These are phyloP conservation scores for Magallana gigas DNA, from an alignment of 1,140 invertebrate species.

Conservation along the genomic window DNA sequence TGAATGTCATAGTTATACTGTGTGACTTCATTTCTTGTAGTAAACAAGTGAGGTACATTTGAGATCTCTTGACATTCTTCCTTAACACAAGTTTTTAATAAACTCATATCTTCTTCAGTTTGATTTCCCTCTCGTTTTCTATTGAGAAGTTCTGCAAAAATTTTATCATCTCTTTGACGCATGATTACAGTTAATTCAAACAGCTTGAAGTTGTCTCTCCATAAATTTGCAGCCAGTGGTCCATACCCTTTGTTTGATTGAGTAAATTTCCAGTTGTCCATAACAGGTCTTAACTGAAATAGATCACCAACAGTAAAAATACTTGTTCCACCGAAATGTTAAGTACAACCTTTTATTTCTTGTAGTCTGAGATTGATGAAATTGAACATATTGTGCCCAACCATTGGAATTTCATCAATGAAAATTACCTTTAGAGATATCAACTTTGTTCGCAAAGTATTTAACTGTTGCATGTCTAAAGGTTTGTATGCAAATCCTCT, in stretches of 20 bases:
- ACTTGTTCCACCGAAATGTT: slow-evolving; percentile 54
- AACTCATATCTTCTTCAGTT: slow-evolving; percentile 26
- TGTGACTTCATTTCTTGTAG: slow-evolving; percentile 31
- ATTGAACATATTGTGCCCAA: slow-evolving; percentile 53
- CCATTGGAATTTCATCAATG: slow-evolving; percentile 62
- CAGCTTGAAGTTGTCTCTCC: slow-evolving; percentile 55
- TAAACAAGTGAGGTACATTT: slow-evolving; percentile 30
- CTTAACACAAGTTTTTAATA: too few species aligned
- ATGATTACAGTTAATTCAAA: slow-evolving; percentile 57
- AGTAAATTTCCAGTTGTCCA: slow-evolving; percentile 53
- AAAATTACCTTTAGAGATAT: slow-evolving; percentile 46
- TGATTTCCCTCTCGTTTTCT: slow-evolving; percentile 47
- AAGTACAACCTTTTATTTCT: slow-evolving; percentile 42
- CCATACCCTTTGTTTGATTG: slow-evolving; percentile 3
- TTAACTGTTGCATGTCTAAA: not conserved
- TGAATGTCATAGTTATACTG: not conserved
- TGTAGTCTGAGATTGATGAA: slow-evolving; percentile 49
- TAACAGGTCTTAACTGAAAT: slow-evolving; percentile 54
- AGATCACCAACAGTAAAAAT: slow-evolving; percentile 56
- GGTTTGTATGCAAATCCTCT: not conserved
- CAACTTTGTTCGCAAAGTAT: slow-evolving; percentile 44
- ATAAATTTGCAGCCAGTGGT: slow-evolving; percentile 52
- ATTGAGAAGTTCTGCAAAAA: slow-evolving; percentile 55
- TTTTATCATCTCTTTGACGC: slow-evolving; percentile 56
- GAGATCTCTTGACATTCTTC: not conserved